phyloP scores from a whole-genome alignment of 2,888 invertebrate species.

The Ormyrus rosae region DNA sequence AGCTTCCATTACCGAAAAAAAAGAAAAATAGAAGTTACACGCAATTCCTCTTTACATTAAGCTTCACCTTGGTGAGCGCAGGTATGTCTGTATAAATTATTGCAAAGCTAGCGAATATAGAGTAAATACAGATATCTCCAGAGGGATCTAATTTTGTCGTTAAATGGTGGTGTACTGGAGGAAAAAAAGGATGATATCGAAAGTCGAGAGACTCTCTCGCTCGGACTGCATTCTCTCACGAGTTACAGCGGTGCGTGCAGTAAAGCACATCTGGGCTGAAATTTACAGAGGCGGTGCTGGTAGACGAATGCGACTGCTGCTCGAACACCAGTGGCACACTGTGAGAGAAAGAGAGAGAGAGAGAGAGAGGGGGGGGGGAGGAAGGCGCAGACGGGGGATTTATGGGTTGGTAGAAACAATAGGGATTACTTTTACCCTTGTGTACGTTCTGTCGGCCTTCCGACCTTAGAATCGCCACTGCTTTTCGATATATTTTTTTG shows the following conservation, averaged over 20 bases:
- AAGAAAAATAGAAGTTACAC: slow-evolving; percentile 40
- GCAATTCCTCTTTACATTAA: slow-evolving; percentile 50
- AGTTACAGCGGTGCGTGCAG: slow-evolving; percentile 54
- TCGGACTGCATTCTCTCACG: slow-evolving; percentile 1
- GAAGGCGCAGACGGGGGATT: slow-evolving; percentile 59
- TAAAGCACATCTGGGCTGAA: slow-evolving; percentile 69
- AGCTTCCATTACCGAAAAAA: slow-evolving; percentile 34
- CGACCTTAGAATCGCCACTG: slow-evolving; percentile 36
- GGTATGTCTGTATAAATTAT: slow-evolving; percentile 49
- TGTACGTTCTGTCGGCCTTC: slow-evolving; percentile 38
- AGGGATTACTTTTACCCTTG: slow-evolving; percentile 64
- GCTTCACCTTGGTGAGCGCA: not conserved
- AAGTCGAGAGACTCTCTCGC: slow-evolving; percentile 16
- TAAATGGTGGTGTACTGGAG: slow-evolving; percentile 38
- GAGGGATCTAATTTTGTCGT: slow-evolving; percentile 48
- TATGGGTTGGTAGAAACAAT: slow-evolving; percentile 70
- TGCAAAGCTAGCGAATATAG: slow-evolving; percentile 24
- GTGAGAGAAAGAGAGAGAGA: slow-evolving; percentile 35
- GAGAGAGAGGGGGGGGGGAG: slow-evolving; percentile 47
- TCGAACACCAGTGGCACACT: too few species aligned
- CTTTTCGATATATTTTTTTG: slow-evolving; percentile 23
- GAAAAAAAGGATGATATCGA: slow-evolving; percentile 9
- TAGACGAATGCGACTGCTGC: not conserved
- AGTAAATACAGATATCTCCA: slow-evolving; percentile 42
- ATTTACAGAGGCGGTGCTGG: slow-evolving; percentile 65